Percentiles rank a stretch among this genome's conserved stretches.
phyloP scores from a whole-genome alignment of 2,113 vertebrate genomes.

The Semicossyphus pulcher region DNA sequence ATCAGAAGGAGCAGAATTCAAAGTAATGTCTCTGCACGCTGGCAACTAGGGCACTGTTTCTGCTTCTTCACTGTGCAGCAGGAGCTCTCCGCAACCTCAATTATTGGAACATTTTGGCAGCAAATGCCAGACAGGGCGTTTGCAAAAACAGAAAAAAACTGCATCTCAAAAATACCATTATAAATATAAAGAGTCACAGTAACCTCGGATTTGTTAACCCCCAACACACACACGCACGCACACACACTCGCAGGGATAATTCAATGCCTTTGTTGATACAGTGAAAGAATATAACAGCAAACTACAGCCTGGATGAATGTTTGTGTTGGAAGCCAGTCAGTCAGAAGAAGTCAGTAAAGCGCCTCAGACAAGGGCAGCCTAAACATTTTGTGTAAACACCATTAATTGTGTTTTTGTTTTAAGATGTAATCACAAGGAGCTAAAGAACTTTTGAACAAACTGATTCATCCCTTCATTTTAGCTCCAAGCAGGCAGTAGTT shows the following conservation, averaged over 20 bases:
- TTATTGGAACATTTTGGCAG: slow-evolving; percentile 32
- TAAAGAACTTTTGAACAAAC: background rate
- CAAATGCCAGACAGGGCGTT: background rate
- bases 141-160: slow-evolving; percentile 9
- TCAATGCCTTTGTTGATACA: slow-evolving; percentile 31
- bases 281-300: slow-evolving; percentile 14
- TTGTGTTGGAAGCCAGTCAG: slow-evolving; percentile 10
- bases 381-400: slow-evolving; percentile 2
- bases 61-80: slow-evolving; percentile 4
- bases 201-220: slow-evolving; percentile 24
- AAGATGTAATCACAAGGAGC: background rate
- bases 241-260: background rate
- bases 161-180: background rate
- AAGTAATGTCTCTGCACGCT: background rate
- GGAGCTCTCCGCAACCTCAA: slow-evolving; percentile 17
- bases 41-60: slow-evolving; percentile 34
- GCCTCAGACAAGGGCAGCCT: background rate
- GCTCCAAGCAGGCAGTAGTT: no score
- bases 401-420: slow-evolving; percentile 6
- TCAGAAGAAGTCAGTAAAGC: background rate
- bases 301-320: slow-evolving; percentile 1
- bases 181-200: slow-evolving; percentile 2
- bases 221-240: background rate
- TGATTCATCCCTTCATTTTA: background rate
- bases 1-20: slow-evolving; percentile 28